Percentiles rank a stretch among this genome's conserved stretches.
Conservation (phyloP, 2,113 vertebrate genomes). For the Trogon melanurus region DNA sequence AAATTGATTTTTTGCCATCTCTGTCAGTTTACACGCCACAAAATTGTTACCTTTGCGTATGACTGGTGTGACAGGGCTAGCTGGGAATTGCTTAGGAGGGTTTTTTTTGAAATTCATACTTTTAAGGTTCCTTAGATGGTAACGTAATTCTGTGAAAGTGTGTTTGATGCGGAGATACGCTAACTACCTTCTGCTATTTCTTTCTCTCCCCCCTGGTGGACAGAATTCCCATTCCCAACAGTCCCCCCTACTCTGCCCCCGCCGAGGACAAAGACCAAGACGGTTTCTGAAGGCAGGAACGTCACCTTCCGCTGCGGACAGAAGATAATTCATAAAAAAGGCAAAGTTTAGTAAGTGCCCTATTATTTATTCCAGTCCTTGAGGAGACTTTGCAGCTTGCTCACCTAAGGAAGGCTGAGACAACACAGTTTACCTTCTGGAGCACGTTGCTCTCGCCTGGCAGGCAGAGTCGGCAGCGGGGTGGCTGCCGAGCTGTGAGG, state of each 20-base stretch:
- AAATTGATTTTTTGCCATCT: background rate
- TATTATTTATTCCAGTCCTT: background rate
- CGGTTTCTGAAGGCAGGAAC: conserved; percentile 90
- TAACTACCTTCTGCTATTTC: background rate
- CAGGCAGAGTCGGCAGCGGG: background rate
- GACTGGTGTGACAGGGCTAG: fast-evolving
- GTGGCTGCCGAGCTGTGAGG: background rate
- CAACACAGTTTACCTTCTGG: too few relatives aligned
- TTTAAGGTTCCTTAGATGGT: background rate
- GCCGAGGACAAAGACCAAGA: conserved; percentile 88
- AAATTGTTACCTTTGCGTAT: background rate
- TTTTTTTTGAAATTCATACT: background rate
- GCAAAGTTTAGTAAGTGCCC: conserved; percentile 92
- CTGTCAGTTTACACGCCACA: background rate
- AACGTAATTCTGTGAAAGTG: fast-evolving
- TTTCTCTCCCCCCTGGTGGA: background rate
- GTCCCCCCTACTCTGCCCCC: conserved; percentile 83
- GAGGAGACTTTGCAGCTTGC: background rate
- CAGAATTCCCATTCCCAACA: conserved; percentile 94
- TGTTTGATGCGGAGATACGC: background rate
- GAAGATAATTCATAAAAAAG: conserved; percentile 93
- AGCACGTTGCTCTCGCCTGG: background rate
- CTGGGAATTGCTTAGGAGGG: fast-evolving
- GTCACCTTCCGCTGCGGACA: conserved; percentile 95
- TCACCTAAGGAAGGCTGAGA: fast-evolving